Conservation (phyloP, 2,113 vertebrate genomes). For the Thunnus maccoyii region DNA sequence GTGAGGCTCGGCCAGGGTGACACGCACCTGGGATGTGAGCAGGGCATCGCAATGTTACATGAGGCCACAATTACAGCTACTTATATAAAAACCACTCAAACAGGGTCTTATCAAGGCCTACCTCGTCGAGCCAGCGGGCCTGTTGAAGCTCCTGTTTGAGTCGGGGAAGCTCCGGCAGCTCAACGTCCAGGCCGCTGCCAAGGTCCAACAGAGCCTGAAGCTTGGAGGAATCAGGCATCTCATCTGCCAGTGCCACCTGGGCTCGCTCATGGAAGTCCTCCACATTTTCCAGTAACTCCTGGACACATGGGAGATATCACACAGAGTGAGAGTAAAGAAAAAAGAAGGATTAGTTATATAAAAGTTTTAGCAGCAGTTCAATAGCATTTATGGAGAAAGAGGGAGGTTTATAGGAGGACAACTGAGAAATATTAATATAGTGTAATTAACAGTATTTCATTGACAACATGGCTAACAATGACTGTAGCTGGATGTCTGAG, state of each 20-base stretch:
- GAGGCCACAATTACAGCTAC: neutral
- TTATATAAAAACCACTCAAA: neutral
- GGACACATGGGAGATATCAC: neutral
- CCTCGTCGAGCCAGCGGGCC: constrained; percentile 98
- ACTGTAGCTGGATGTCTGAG: no score
- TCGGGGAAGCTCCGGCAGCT: constrained; percentile 93
- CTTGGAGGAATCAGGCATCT: constrained; percentile 94
- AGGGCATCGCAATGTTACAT: neutral
- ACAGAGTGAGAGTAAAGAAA: neutral
- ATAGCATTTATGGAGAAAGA: neutral
- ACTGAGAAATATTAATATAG: no score
- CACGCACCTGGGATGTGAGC: constrained; percentile 80
- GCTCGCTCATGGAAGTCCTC: constrained; percentile 97
- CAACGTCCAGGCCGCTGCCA: constrained; percentile 94
- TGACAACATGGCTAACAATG: neutral
- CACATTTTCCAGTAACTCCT: constrained; percentile 97
- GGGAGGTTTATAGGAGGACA: neutral
- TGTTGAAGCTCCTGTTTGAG: constrained; percentile 97
- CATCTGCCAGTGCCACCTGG: constrained; percentile 93
- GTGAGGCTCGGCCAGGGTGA: constrained; percentile 93
- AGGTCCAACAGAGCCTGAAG: constrained; percentile 94
- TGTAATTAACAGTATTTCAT: neutral
- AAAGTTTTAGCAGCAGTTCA: neutral
- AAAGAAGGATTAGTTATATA: neutral
- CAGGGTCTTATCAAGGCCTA: neutral